Base-by-base conservation (phyloP, 1,140 invertebrate species). In the Drosophila rhopaloa region DNA sequence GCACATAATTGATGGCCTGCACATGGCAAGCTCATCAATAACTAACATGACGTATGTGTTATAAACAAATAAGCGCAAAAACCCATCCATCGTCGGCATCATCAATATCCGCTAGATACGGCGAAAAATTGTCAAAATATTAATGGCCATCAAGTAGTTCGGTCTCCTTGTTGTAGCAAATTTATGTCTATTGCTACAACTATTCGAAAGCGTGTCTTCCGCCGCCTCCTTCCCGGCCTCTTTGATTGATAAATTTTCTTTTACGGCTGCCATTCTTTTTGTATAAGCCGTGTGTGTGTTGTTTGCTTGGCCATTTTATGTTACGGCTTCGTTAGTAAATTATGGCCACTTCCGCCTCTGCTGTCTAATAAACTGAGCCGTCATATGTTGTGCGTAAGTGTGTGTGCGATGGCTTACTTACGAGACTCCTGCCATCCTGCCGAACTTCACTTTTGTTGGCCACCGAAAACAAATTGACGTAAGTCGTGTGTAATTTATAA, bases 401-500 rank as follows among this genome's bases (percentile, higher is more conserved):
- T 82, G 60, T 68, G 65, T 65, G 75, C 81, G 71, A 88, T 79
- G 79, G 79, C 83, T 88, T 86, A 86, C 82, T 88, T 88, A 88
- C 76, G 79, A 65, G 71, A 66, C 50, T 61, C 70, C 59, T 37
- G 50, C 50, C 47, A 16, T 53, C 61, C 66, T 67, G 62, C 47
- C 47, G 51, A 44, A 74, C 63, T 83, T 83, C 77, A 89, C 73
- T 81, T 89, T 58, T 78, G 78, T 66, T 76, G 78, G 82, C 81
- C 78, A 67, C 60, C 77, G 73, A 72, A 89, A 89, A 89, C 84
- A 89, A 89, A 89, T 89, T 89, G 84, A 90, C 80, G 85, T 76
- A 89, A 89, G 84, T 90, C 84, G 84, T 90, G 84, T 89, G 84
- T 89, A 89, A 89, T 89, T 89, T 89, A 89, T 84, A 89, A 89